Base-by-base conservation (phyloP, 2,113 vertebrate genomes). In the Steatornis caripensis region DNA sequence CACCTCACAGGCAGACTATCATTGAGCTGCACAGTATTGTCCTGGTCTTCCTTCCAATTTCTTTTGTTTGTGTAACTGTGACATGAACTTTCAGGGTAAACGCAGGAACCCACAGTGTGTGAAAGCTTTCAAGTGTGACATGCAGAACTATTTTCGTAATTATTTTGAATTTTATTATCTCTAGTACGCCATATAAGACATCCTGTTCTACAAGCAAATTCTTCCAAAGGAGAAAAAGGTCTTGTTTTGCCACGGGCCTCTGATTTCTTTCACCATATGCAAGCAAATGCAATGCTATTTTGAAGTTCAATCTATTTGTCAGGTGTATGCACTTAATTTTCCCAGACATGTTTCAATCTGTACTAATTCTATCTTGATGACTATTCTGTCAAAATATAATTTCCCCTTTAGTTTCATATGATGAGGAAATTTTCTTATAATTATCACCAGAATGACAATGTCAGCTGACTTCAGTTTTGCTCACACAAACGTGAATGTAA, bases 371-470 rank as follows among this genome's bases (percentile, higher is more conserved):
- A 83, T 34, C 43, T 81, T 75, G 78, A 93, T 69, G 37, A 94
- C 12, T 75, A 57, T 81, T 88, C 84, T 95, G 89, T 90, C 94
- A 93, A 95, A 95, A 92, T 48, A 90, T 16, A 55, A 81, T 90
- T 91, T 92, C 39, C n/a, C 13, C 29, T 90, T 81, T 78, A 91
- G 22, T 81, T 88, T 94, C 64, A 75, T 58, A 57, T 11, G 26
- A 76, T 75, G 85, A 89, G 34, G 15, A 81, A 58, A 69, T 84
- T 77, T 90, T 72, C 51, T 41, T 81, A 18, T 2, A 46, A 64
- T 75, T 85, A 57, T 70, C 60, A 82, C 9, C 48, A 84, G 51
- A 23, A 87, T 87, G 55, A 81, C 30, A 81, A 17, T 43, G 8
- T 76, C 57, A 82, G 30, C 26, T 79, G 41, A 72, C 16, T 88